These are phyloP conservation scores for Eudyptes chrysolophus DNA, from an alignment of 2,113 vertebrate species.

Conservation along the genomic window DNA sequence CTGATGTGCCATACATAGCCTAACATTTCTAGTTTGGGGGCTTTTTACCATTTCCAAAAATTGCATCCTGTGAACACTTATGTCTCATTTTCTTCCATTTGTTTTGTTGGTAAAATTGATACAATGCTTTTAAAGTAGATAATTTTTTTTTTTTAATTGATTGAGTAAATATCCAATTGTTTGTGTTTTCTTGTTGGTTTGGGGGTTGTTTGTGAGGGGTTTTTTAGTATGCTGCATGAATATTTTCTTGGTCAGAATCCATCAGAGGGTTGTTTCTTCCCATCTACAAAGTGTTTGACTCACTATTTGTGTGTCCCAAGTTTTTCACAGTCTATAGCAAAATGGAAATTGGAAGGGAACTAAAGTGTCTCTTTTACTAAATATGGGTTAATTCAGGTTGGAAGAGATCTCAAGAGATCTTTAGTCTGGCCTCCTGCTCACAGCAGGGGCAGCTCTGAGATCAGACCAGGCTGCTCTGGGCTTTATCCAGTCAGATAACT, in stretches of 20 bases:
- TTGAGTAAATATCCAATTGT: not conserved
- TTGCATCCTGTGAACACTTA: not conserved
- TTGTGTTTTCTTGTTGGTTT: not conserved
- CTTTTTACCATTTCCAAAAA: not conserved
- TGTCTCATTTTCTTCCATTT: not conserved
- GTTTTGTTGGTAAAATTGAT: not conserved
- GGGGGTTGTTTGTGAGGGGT: not conserved
- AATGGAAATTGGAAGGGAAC: not conserved
- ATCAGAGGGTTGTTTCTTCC: not conserved
- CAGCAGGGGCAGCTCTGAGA: not conserved
- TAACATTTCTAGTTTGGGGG: not conserved
- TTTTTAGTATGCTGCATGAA: not conserved
- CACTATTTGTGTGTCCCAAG: not conserved
- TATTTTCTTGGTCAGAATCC: not conserved
- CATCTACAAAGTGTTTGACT: not conserved
- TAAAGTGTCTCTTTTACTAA: not conserved
- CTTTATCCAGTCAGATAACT: not conserved
- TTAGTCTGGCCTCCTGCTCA: not conserved
- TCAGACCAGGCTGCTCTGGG: not conserved
- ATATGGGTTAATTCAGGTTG: not conserved
- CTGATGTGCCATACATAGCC: not conserved
- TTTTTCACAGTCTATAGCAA: not conserved
- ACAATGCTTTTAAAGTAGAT: not conserved
- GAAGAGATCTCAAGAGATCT: not conserved
- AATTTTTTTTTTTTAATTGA: not conserved